Evolutionary conservation across 2,113 vertebrate genomes (phyloP).

Genomic region (Triplophysa siluroides): DNA sequence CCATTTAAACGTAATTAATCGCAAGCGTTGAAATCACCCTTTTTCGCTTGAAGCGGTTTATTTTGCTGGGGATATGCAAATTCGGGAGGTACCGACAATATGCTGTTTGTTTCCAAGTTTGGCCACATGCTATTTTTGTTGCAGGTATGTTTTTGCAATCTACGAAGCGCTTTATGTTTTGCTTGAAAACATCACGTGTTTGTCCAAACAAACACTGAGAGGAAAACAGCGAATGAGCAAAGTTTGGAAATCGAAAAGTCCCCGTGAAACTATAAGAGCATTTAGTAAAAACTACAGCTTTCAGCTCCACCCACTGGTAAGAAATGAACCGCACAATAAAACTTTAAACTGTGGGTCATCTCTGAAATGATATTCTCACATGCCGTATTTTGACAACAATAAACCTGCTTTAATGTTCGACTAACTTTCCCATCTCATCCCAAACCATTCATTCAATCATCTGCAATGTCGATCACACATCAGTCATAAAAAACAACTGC

Average conservation of each 20-base stretch:
- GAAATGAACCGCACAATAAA: constrained; percentile 1
- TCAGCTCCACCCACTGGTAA: constrained; percentile 50
- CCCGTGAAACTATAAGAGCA: background rate
- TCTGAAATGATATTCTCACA: constrained; percentile 21
- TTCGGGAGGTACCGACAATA: background rate
- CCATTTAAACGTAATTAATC: constrained; percentile 21
- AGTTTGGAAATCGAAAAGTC: background rate
- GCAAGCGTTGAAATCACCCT: constrained; percentile 6
- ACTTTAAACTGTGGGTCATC: background rate
- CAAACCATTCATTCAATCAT: constrained; percentile 63
- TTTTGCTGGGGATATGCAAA: no score
- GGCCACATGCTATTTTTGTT: background rate
- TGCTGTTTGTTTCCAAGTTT: constrained; percentile 17
- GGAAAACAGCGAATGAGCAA: background rate
- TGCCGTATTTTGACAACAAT: background rate
- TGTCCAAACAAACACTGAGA: background rate
- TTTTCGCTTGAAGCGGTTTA: background rate
- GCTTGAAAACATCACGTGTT: background rate
- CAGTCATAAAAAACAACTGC: constrained; percentile 57
- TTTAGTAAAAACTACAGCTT: constrained; percentile 20
- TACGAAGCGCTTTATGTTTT: background rate
- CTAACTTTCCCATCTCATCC: constrained; percentile 29
- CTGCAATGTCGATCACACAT: constrained; percentile 72
- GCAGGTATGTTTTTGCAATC: no score
- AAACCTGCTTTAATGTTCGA: background rate